These are phyloP conservation scores for Apis cerana DNA, from an alignment of 1,140 invertebrate species.

Conservation along the genomic window DNA sequence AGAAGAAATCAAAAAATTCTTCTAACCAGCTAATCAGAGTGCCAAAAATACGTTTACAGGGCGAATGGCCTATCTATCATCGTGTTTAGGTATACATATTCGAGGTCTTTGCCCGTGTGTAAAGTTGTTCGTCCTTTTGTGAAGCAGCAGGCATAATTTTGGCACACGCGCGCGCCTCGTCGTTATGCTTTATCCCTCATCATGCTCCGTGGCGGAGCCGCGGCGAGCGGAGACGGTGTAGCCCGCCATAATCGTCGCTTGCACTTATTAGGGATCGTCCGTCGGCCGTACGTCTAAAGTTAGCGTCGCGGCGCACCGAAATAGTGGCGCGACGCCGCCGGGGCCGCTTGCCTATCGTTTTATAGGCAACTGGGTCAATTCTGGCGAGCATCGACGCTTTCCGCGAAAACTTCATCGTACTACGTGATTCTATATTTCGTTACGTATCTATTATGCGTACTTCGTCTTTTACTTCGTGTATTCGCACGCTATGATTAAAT, in stretches of 20 bases:
- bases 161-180: conserved; percentile 66
- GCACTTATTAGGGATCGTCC: conserved; percentile 81
- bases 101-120: conserved; percentile 75
- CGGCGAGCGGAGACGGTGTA: conserved; percentile 52
- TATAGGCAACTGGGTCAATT: conserved; percentile 80
- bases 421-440: neutral
- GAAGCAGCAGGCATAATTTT: conserved; percentile 72
- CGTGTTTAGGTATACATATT: conserved; percentile 47
- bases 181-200: conserved; percentile 59
- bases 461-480: neutral
- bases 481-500: neutral
- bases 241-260: conserved; percentile 77
- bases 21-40: conserved; percentile 19
- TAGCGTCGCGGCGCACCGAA: conserved; percentile 74
- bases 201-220: neutral
- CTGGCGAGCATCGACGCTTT: conserved; percentile 57
- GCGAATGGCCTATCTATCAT: conserved; percentile 37
- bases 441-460: no score
- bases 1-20: neutral
- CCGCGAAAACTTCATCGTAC: conserved; percentile 23
- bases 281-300: conserved; percentile 77
- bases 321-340: conserved; percentile 75
- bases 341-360: conserved; percentile 70
- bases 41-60: conserved; percentile 18
- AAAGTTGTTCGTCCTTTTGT: conserved; percentile 57